These are phyloP conservation scores for Sus cebifrons DNA, from an alignment of 2,797 vertebrate species.

Conservation along the genomic window DNA sequence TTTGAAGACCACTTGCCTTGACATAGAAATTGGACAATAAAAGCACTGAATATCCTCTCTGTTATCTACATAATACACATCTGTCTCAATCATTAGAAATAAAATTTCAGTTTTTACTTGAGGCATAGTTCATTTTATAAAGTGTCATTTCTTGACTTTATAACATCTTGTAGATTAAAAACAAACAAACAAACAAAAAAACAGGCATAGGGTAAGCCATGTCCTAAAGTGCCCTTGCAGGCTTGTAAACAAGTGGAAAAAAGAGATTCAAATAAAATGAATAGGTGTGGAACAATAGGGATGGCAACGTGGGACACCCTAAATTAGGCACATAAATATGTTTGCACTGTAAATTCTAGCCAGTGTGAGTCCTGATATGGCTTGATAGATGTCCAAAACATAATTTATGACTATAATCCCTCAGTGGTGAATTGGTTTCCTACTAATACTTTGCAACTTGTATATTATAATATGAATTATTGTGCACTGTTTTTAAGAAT, in stretches of 20 bases:
- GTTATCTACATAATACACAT: background rate
- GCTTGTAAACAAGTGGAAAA: background rate
- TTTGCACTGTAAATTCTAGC: background rate
- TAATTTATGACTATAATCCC: background rate
- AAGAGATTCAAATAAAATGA: background rate
- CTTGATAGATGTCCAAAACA: background rate
- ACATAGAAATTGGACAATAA: slow-evolving; percentile 38
- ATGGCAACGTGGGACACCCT: background rate
- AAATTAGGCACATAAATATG: background rate
- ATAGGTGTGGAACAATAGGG: background rate
- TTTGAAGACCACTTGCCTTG: slow-evolving; percentile 43
- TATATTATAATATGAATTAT: background rate
- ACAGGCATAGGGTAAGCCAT: background rate
- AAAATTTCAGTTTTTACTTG: slow-evolving; percentile 28
- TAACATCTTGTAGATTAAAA: background rate
- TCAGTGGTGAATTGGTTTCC: background rate
- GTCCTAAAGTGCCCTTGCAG: background rate
- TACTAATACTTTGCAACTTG: background rate
- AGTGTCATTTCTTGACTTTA: background rate
- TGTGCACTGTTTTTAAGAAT: background rate
- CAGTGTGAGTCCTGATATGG: background rate
- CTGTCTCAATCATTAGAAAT: background rate
- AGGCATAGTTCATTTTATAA: slow-evolving; percentile 19
- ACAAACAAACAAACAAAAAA: background rate
- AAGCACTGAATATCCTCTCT: background rate